A percentile compares a stretch with the other conserved stretches of the same genome.
These are phyloP conservation scores for Bombycilla garrulus DNA, from an alignment of 2,113 vertebrate species.

Conservation along the genomic window DNA sequence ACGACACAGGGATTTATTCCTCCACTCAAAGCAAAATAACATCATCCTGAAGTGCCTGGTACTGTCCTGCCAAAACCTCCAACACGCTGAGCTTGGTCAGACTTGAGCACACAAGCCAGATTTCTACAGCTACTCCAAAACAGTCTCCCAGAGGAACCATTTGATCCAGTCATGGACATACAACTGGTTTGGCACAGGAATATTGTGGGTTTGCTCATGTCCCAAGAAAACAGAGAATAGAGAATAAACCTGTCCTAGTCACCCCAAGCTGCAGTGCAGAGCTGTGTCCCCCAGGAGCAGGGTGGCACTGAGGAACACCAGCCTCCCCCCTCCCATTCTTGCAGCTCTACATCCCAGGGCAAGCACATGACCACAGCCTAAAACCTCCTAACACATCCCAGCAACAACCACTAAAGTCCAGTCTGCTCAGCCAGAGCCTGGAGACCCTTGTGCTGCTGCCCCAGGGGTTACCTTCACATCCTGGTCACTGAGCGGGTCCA, in stretches of 20 bases:
- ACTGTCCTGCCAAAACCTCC: not conserved
- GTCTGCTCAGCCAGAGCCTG: not conserved
- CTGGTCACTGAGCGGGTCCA: conserved; percentile 73
- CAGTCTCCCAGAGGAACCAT: not conserved
- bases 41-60: not conserved
- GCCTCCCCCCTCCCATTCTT: not conserved
- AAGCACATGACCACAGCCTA: not conserved
- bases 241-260: not conserved
- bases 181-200: fast-evolving
- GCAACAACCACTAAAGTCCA: not conserved
- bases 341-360: not conserved
- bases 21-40: not conserved
- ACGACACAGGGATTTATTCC: not conserved
- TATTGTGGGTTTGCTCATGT: fast-evolving
- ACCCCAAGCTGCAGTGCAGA: not conserved
- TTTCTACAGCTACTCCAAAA: not conserved
- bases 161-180: not conserved
- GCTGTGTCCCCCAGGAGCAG: not conserved
- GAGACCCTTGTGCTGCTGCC: not conserved
- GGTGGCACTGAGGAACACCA: not conserved
- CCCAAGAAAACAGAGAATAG: not conserved
- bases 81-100: not conserved
- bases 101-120: not conserved
- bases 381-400: not conserved
- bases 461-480: conserved; percentile 81